These are phyloP conservation scores for Herpailurus yagouaroundi DNA, from an alignment of 2,113 vertebrate species.

Conservation along the genomic window DNA sequence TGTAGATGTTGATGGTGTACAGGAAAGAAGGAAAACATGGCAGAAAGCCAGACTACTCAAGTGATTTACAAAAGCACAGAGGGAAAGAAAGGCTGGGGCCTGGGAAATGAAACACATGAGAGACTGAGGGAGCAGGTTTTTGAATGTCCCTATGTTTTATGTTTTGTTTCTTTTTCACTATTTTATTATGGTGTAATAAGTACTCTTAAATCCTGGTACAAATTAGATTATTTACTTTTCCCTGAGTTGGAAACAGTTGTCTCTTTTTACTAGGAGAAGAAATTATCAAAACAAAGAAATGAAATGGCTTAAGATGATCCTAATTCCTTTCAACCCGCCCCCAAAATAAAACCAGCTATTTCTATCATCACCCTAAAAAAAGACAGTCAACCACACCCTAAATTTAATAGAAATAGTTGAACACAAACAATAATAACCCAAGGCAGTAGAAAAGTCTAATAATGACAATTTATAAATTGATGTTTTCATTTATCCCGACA, in stretches of 20 bases:
- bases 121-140: not conserved
- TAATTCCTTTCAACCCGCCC: not conserved
- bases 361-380: not conserved
- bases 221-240: slow-evolving; percentile 48
- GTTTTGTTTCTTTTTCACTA: slow-evolving; percentile 59
- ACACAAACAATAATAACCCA: not conserved
- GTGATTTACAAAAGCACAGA: slow-evolving; percentile 36
- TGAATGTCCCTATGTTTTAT: slow-evolving; percentile 54
- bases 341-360: not conserved
- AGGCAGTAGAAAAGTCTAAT: not conserved
- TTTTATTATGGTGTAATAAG: slow-evolving; percentile 43
- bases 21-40: not conserved
- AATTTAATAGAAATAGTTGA: not conserved
- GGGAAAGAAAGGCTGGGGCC: slow-evolving; percentile 41
- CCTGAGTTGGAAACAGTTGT: slow-evolving; percentile 41
- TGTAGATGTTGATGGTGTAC: not conserved
- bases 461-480: not conserved
- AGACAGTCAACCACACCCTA: not conserved
- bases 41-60: slow-evolving; percentile 49
- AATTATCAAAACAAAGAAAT: not conserved
- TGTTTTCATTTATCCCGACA: not conserved
- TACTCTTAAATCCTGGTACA: slow-evolving; percentile 54
- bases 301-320: not conserved
- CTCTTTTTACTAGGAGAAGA: not conserved
- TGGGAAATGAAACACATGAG: slow-evolving; percentile 72